phyloP scores from a whole-genome alignment of 2,113 vertebrate genomes.

The Chlorodrepanis virens region DNA sequence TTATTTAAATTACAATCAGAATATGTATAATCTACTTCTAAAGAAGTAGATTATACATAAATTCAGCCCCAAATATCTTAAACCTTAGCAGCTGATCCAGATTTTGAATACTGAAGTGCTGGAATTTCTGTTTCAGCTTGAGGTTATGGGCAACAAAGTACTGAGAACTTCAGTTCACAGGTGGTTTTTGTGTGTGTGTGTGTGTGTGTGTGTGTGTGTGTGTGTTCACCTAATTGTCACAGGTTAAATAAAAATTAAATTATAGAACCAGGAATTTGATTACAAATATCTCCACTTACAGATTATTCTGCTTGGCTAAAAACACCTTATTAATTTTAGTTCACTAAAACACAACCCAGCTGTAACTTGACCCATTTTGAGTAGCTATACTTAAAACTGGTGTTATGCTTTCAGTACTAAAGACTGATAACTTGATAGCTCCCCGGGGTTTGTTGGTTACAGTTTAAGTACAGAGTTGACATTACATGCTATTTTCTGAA shows the following conservation, averaged over 20 bases:
- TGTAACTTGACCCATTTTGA: conserved; percentile 68
- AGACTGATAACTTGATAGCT: conserved; percentile 75
- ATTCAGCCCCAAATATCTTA: background rate
- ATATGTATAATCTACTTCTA: background rate
- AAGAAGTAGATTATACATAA: background rate
- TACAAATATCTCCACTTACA: background rate
- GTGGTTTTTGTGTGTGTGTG: background rate
- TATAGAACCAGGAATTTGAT: background rate
- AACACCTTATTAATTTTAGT: conserved; percentile 56
- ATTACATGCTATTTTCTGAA: conserved; percentile 62
- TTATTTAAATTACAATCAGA: background rate
- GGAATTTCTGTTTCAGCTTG: background rate
- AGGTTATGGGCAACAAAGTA: background rate
- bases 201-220: background rate
- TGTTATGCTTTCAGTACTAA: conserved; percentile 72
- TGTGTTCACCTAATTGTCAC: background rate
- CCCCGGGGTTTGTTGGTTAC: conserved; percentile 65
- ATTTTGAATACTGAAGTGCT: background rate
- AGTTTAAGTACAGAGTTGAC: conserved; percentile 67
- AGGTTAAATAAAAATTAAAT: background rate
- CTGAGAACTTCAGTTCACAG: background rate
- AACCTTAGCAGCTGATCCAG: background rate
- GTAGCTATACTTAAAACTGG: conserved; percentile 55
- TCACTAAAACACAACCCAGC: conserved; percentile 54
- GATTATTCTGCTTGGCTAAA: conserved; percentile 39